Evolutionary conservation across 2,797 vertebrate genomes (phyloP).

Genomic region (Furcifer pardalis): DNA sequence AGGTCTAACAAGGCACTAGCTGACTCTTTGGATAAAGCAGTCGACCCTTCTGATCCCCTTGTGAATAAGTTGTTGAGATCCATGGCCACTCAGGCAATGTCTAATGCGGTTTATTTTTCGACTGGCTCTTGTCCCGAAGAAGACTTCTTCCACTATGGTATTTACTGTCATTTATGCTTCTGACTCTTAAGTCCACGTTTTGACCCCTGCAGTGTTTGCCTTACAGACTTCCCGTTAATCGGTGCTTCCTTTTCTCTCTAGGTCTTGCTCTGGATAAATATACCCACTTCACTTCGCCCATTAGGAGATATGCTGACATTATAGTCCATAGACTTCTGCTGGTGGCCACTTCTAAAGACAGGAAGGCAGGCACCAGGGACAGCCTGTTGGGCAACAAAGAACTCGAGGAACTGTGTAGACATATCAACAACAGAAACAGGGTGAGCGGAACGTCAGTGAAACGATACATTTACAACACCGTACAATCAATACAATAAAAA

Average conservation of each 20-base stretch:
- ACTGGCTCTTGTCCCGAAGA: slow-evolving; percentile 83
- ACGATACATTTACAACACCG: too few relatives aligned
- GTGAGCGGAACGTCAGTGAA: slow-evolving; percentile 70
- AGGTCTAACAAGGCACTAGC: slow-evolving; percentile 94
- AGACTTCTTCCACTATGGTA: slow-evolving; percentile 92
- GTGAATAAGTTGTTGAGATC: slow-evolving; percentile 89
- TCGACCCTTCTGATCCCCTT: slow-evolving; percentile 85
- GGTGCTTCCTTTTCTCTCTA: slow-evolving; percentile 49
- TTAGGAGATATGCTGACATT: slow-evolving; percentile 93
- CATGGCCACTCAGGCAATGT: slow-evolving; percentile 96
- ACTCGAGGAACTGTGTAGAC: slow-evolving; percentile 85
- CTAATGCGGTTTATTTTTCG: slow-evolving; percentile 93
- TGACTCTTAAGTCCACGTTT: background rate
- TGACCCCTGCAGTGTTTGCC: rapidly evolving
- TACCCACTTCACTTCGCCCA: slow-evolving; percentile 98
- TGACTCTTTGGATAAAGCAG: slow-evolving; percentile 87
- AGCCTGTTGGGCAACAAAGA: slow-evolving; percentile 80
- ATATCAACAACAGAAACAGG: slow-evolving; percentile 91
- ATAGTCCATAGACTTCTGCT: slow-evolving; percentile 89
- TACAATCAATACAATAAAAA: too few relatives aligned
- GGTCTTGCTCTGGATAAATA: slow-evolving; percentile 94
- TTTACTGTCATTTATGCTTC: background rate
- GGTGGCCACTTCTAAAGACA: slow-evolving; percentile 78
- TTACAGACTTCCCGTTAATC: background rate
- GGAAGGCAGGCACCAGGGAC: slow-evolving; percentile 52